Conservation (phyloP, 1,140 invertebrate genomes). For the Bradynema listronoti region DNA sequence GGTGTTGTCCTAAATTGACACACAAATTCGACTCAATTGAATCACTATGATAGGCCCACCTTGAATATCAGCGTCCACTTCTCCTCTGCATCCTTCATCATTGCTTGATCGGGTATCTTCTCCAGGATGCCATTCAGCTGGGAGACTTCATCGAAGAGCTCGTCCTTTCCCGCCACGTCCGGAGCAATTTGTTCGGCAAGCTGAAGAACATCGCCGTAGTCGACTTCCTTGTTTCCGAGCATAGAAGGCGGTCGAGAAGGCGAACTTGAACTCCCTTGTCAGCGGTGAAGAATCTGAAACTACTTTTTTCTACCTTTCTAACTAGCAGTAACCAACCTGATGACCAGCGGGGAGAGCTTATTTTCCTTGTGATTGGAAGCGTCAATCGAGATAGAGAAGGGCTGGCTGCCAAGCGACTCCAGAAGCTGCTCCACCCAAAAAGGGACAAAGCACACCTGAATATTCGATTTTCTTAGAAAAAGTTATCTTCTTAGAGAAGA, state of each 20-base stretch:
- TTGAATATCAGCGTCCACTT: conserved; percentile 13
- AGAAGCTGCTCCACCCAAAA: conserved; percentile 12
- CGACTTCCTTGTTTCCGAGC: conserved; percentile 4
- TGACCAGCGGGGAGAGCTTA: conserved; percentile 17
- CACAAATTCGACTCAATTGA: no score
- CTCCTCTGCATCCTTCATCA: not conserved
- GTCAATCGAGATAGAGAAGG: conserved; percentile 12
- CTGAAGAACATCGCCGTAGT: not conserved
- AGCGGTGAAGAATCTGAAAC: conserved; percentile 13
- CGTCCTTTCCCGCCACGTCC: conserved; percentile 4
- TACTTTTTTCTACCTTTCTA: not conserved
- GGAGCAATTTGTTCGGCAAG: conserved; percentile 5
- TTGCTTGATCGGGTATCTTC: not conserved
- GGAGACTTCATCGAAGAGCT: conserved; percentile 1
- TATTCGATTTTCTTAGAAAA: not conserved
- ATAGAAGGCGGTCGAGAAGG: conserved; percentile 5
- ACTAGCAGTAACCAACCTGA: conserved; percentile 3
- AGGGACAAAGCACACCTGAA: conserved; percentile 10
- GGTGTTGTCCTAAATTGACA: no score
- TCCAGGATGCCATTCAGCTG: conserved; percentile 5
- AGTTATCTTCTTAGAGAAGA: no score
- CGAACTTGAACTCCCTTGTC: conserved; percentile 18
- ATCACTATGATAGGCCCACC: no score
- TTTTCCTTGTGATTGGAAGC: conserved; percentile 20
- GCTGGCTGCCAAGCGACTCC: conserved; percentile 12